These are phyloP conservation scores for Neopipo cinnamomea DNA, from an alignment of 2,113 vertebrate species.

Conservation along the genomic window DNA sequence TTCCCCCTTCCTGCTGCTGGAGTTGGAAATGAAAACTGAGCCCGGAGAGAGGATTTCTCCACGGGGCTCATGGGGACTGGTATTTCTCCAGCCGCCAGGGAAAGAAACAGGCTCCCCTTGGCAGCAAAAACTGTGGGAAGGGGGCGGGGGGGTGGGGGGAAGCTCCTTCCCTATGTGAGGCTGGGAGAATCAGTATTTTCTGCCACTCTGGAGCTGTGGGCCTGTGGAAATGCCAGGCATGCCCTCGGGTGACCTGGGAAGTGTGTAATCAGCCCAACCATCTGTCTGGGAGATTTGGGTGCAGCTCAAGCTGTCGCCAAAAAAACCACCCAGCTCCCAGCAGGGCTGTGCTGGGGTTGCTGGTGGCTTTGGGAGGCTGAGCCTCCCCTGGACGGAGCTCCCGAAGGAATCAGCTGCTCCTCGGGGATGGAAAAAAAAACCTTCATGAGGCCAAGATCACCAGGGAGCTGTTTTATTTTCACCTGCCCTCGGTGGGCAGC, in stretches of 20 bases:
- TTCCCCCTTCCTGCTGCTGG: background rate
- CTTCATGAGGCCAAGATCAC: background rate
- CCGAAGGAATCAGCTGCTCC: fast-evolving
- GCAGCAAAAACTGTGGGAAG: background rate
- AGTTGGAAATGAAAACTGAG: background rate
- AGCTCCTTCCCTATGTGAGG: fast-evolving
- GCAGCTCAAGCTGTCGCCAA: background rate
- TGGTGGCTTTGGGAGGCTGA: background rate
- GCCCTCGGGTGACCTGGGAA: background rate
- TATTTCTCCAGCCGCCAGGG: background rate
- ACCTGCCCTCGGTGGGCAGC: fast-evolving
- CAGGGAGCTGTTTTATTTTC: background rate
- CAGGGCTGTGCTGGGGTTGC: background rate
- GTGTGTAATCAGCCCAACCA: background rate
- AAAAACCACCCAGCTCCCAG: background rate
- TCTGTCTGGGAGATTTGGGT: background rate
- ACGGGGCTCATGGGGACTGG: fast-evolving
- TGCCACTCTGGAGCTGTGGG: fast-evolving
- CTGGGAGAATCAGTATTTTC: background rate
- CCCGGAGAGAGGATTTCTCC: background rate
- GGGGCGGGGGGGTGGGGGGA: too few relatives aligned
- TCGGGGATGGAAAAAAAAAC: background rate
- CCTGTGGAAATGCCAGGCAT: background rate
- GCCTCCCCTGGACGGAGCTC: background rate
- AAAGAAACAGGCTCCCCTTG: fast-evolving